A percentile compares a stretch with the other conserved stretches of the same genome.
phyloP scores from a whole-genome alignment of 2,113 vertebrate genomes.

The Dasypus novemcinctus region DNA sequence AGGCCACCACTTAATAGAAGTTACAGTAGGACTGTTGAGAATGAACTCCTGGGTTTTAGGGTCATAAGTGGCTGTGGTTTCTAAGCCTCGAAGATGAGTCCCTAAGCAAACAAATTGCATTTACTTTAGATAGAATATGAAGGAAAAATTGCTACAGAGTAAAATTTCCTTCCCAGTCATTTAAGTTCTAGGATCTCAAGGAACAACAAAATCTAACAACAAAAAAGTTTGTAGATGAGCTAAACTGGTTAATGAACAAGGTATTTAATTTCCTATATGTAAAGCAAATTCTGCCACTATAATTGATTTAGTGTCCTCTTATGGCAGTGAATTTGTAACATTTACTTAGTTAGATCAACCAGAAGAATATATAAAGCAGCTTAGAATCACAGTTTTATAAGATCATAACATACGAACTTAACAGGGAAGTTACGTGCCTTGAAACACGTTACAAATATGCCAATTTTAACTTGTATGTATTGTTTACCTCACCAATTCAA shows the following conservation, averaged over 20 bases:
- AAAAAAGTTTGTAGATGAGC: not conserved
- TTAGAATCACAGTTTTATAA: not conserved
- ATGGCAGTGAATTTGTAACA: not conserved
- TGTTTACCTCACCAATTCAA: not conserved
- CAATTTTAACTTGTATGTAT: not conserved
- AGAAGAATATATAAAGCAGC: not conserved
- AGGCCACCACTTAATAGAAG: slow-evolving; percentile 99
- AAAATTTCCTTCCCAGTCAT: not conserved
- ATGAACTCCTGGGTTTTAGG: slow-evolving; percentile 96
- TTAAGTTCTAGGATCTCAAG: not conserved
- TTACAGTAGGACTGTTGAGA: slow-evolving; percentile 95
- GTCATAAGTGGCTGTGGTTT: slow-evolving; percentile 97
- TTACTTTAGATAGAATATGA: not conserved
- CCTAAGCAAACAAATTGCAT: slow-evolving; percentile 82
- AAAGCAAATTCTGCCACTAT: not conserved
- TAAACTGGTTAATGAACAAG: not conserved
- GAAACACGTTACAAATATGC: not conserved
- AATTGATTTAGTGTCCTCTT: not conserved
- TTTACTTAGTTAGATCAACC: not conserved
- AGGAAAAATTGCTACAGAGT: fast-evolving
- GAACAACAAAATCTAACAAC: not conserved
- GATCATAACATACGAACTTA: not conserved
- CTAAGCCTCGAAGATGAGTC: slow-evolving; percentile 94
- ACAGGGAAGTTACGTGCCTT: not conserved
- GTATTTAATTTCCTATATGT: not conserved